phyloP scores from a whole-genome alignment of 1,140 invertebrate species.

The Phymastichus coffea region DNA sequence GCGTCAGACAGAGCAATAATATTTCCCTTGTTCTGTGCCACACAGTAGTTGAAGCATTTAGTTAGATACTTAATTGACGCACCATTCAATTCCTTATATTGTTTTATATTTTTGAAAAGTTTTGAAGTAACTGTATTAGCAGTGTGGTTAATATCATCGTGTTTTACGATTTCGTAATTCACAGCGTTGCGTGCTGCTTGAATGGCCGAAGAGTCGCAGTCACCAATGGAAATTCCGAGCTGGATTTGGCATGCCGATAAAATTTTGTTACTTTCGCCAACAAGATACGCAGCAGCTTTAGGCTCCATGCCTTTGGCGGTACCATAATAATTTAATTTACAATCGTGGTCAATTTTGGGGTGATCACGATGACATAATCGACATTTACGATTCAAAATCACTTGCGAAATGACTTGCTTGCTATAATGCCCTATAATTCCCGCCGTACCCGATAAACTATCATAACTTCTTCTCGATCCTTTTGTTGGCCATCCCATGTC shows the following conservation, averaged over 20 bases:
- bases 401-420: constrained; percentile 1
- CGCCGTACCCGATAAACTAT: constrained; percentile 11
- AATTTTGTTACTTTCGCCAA: constrained; percentile 23
- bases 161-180: constrained; percentile 9
- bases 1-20: neutral
- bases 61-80: constrained; percentile 13
- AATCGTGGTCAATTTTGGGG: constrained; percentile 11
- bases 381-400: constrained; percentile 12
- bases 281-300: constrained; percentile 8
- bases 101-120: constrained; percentile 11
- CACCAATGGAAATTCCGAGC: constrained; percentile 16
- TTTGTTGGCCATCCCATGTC: neutral
- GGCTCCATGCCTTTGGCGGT: constrained; percentile 16
- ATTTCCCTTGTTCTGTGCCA: constrained; percentile 10
- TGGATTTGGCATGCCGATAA: constrained; percentile 14
- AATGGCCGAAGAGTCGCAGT: constrained; percentile 27
- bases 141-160: constrained; percentile 12
- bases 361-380: constrained; percentile 2
- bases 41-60: constrained; percentile 4
- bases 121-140: neutral
- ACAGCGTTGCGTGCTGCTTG: constrained; percentile 15
- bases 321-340: constrained; percentile 15
- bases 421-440: neutral
- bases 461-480: constrained; percentile 7
- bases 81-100: constrained; percentile 11